These are phyloP conservation scores for Eupithecia exiguata DNA, from an alignment of 2,888 invertebrate genomes.

Conservation along the genomic window DNA sequence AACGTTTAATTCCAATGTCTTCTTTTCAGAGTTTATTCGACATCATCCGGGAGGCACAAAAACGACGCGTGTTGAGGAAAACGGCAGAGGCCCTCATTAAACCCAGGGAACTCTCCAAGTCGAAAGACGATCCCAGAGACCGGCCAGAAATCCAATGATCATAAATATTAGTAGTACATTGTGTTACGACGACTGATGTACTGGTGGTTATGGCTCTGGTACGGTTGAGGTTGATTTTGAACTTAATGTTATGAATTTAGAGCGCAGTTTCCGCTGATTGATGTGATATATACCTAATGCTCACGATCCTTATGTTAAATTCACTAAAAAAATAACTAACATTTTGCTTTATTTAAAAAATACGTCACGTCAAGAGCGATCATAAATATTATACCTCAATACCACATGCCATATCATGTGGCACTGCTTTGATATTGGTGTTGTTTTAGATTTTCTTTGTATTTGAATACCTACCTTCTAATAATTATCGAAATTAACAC, in stretches of 20 bases:
- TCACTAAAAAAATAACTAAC: not conserved
- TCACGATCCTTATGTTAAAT: not conserved
- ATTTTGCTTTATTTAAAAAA: not conserved
- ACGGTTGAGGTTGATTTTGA: constrained; percentile 19
- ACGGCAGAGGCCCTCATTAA: constrained; percentile 58
- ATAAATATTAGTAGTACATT: constrained; percentile 16
- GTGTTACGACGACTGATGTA: constrained; percentile 29
- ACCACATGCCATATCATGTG: not conserved
- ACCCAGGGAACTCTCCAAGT: constrained; percentile 61
- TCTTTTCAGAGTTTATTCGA: constrained; percentile 77
- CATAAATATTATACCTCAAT: not conserved
- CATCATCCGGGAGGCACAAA: constrained; percentile 76
- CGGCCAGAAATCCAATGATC: constrained; percentile 75
- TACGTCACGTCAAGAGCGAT: not conserved
- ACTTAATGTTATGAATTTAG: not conserved
- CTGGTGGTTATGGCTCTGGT: constrained; percentile 8
- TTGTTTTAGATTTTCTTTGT: not conserved
- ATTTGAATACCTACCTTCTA: not conserved
- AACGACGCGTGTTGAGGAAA: constrained; percentile 71
- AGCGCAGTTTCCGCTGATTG: not conserved
- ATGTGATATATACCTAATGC: not conserved
- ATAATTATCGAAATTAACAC: not conserved
- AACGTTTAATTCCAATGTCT: too few species aligned
- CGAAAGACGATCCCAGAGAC: constrained; percentile 61
- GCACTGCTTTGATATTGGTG: not conserved